Evolutionary conservation across 2,113 vertebrate species (phyloP), one percentile per base, ranked within the genome.

Genomic region (Anas platyrhynchos): DNA sequence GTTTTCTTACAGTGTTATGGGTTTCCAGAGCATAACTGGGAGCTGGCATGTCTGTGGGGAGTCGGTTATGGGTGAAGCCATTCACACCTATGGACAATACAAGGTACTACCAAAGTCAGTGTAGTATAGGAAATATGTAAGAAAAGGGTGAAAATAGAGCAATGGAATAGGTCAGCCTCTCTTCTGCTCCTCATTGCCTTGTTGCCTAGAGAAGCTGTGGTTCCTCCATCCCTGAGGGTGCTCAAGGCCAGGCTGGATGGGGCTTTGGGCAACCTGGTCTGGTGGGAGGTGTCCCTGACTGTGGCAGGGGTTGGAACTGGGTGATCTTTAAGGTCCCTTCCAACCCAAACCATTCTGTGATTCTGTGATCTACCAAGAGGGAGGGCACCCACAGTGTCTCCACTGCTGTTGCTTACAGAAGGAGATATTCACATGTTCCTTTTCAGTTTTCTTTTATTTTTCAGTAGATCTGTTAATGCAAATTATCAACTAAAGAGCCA

Each of bases 391-490:
- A 54, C 1, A 3, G 27, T 10, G 17, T 36, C 31, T 34, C 52
- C 46, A 22, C n/a, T 38, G 11, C 36, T 36, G 6, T 8, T 2
- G 34, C 44, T 78, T 81, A 38, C 48, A 65, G 54, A 6, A 48
- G 22, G 41, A 77, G n/a, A n/a, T 41, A 10, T 11, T 78, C 48
- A 43, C 27, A 7, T 0, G 0, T 63, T 79, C 32, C 1, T 2
- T 50, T 79, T 59, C 32, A 48, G 5, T 56, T 61, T 87, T 36
- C 55, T 90, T 79, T 36, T n/a, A 58, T 26, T 12, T 79, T 36
- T 50, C 32, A 48, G 71, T 61, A 18, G 26, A 27, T 66, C 67
- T 52, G 27, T 67, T 83, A 68, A 83, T 32, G n/a, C 7, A 27
- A 78, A 50, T 69, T 66, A 54, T 36, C 78, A 32, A 27, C 23